phyloP scores from a whole-genome alignment of 2,113 vertebrate species.

The Ramphastos sulfuratus region DNA sequence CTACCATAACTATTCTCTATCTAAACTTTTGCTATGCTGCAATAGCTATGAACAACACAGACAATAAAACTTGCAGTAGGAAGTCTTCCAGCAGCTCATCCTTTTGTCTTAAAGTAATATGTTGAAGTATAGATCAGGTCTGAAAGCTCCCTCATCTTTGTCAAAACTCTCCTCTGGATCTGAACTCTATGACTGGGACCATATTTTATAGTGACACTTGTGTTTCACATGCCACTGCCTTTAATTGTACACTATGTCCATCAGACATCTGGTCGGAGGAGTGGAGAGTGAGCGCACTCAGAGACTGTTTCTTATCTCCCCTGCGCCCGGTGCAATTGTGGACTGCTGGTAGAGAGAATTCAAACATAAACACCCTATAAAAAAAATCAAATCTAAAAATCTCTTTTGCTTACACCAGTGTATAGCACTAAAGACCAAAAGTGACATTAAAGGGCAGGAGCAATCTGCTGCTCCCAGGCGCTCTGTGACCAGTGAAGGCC shows the following conservation, averaged over 20 bases:
- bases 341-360: background rate
- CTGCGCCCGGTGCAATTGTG: background rate
- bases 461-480: constrained; percentile 59
- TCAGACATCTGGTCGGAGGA: background rate
- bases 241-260: constrained; percentile 6
- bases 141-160: background rate
- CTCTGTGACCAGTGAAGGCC: constrained; percentile 64
- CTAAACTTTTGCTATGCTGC: constrained; percentile 8
- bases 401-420: background rate
- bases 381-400: background rate
- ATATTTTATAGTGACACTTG: background rate
- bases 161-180: background rate
- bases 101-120: constrained; percentile 20
- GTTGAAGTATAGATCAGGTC: constrained; percentile 9
- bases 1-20: constrained; percentile 24
- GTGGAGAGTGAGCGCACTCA: background rate
- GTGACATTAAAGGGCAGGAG: constrained; percentile 56
- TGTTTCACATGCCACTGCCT: constrained; percentile 36
- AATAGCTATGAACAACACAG: constrained; percentile 30
- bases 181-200: background rate
- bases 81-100: constrained; percentile 7
- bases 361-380: background rate
- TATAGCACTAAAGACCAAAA: constrained; percentile 31
- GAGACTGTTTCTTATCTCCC: background rate
- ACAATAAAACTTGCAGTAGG: constrained; percentile 14